Evolutionary conservation across 2,888 invertebrate species (phyloP), one percentile per base, ranked within the genome.

Genomic region (Nasonovia ribisnigri): DNA sequence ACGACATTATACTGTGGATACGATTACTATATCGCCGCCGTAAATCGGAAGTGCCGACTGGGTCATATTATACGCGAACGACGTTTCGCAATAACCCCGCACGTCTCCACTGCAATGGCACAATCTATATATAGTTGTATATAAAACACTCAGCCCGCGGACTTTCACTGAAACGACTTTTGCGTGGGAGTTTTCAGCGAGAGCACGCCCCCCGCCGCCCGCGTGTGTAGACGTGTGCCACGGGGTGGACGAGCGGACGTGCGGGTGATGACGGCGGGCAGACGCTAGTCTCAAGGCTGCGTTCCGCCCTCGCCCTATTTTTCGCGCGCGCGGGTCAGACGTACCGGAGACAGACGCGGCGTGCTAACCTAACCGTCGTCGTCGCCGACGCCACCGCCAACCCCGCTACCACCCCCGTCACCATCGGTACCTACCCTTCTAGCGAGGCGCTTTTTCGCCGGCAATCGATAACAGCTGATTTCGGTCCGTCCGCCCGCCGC

Each of bases 241-340:
- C 88, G 26, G 46, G 84, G 57, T 54, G 24, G 54, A 26, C 87
- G 89, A 43, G 90, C 46, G 51, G n/a, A 48, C 51, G 57, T 42
- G 36, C 11, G 20, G 29, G 20, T n/a, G 89, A 84, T 57, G 94
- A 94, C 94, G 94, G 94, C 94, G 86, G 90, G 93, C 90, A 93
- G 93, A 93, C 93, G 90, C 60, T 57, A 93, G 93, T 93, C 93
- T 93, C 93, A 93, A 93, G 93, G 93, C 93, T 93, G 89, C 90
- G 89, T 29, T 36, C 93, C 93, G 93, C 93, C 93, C 93, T 93
- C 93, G 93, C 89, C 93, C 93, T 93, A 93, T 90, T 77, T 77
- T 93, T 84, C 57, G 54, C 84, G 88, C 67, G 26, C 24, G 88
- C 90, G 86, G 93, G 93, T 90, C 93, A 93, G 89, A 93, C 93